These are phyloP conservation scores for Spilogale gracilis DNA, from an alignment of 2,113 vertebrate genomes.

Conservation along the genomic window DNA sequence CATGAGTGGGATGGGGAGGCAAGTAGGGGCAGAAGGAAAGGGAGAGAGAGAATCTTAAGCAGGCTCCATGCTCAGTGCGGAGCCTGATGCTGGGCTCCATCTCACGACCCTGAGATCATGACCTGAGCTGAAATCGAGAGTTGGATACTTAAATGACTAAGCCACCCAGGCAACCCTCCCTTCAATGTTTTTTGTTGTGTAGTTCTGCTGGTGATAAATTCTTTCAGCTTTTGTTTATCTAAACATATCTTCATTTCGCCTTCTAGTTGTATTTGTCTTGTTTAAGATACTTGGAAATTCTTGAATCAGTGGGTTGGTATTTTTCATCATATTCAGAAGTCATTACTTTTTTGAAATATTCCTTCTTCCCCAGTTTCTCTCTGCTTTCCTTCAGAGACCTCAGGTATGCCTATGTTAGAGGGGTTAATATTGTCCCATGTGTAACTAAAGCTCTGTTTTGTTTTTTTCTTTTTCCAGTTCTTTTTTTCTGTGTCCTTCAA, in stretches of 20 bases:
- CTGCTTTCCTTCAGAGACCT: constrained; percentile 44
- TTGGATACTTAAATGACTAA: not conserved
- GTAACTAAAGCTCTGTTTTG: not conserved
- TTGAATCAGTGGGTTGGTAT: not conserved
- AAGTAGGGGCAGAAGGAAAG: not conserved
- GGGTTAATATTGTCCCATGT: not conserved
- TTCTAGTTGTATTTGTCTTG: constrained; percentile 48
- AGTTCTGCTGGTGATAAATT: not conserved
- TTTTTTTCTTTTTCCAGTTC: not conserved
- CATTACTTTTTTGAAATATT: not conserved
- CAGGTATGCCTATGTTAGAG: not conserved
- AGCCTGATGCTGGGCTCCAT: not conserved
- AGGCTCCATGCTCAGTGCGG: not conserved
- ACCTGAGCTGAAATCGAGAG: not conserved
- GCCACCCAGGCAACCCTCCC: not conserved
- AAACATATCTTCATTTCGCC: not conserved
- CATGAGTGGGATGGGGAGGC: not conserved
- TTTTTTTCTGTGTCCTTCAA: not conserved
- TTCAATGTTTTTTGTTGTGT: not conserved
- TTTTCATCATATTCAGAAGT: not conserved
- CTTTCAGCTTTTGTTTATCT: not conserved
- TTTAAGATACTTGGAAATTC: not conserved
- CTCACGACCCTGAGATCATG: not conserved
- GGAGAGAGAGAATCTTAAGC: not conserved
- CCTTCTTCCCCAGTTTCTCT: not conserved